Evolutionary conservation across 2,888 invertebrate genomes (phyloP).

Genomic region (Endotricha flammealis): DNA sequence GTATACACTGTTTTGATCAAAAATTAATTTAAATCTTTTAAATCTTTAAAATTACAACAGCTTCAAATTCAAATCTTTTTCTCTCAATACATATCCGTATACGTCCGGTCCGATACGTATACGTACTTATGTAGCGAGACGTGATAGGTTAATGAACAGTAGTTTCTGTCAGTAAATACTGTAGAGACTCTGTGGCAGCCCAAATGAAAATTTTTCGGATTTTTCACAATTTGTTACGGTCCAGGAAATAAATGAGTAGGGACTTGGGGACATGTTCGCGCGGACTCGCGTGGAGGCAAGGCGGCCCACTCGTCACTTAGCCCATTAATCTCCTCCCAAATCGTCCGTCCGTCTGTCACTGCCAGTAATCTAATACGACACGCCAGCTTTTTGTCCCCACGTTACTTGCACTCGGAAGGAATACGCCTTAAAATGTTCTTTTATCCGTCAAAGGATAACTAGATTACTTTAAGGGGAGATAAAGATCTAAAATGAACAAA

Average conservation of each 20-base stretch:
- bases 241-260: slow-evolving; percentile 55
- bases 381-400: slow-evolving; percentile 72
- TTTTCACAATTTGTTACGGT: slow-evolving; percentile 55
- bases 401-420: slow-evolving; percentile 62
- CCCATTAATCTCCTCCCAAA: slow-evolving; percentile 70
- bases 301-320: slow-evolving; percentile 71
- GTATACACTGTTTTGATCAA: too few relatives aligned
- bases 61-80: too few relatives aligned
- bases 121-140: too few relatives aligned
- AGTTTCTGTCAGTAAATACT: too few relatives aligned
- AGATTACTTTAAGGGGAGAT: slow-evolving; percentile 46
- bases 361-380: slow-evolving; percentile 76
- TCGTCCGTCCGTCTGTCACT: slow-evolving; percentile 70
- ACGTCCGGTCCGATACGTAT: too few relatives aligned
- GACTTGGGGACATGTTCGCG: slow-evolving; percentile 32
- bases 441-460: slow-evolving; percentile 58
- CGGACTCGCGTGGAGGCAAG: slow-evolving; percentile 38
- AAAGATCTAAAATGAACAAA: slow-evolving; percentile 41
- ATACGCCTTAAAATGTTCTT: slow-evolving; percentile 59
- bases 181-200: too few relatives aligned
- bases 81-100: too few relatives aligned
- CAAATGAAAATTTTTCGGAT: slow-evolving; percentile 50
- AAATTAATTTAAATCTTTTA: too few relatives aligned
- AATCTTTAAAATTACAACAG: too few relatives aligned
- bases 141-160: too few relatives aligned